A percentile compares a stretch with the other conserved stretches of the same genome.
Conservation (phyloP, 2,888 invertebrate species). For the Microplitis manilae region DNA sequence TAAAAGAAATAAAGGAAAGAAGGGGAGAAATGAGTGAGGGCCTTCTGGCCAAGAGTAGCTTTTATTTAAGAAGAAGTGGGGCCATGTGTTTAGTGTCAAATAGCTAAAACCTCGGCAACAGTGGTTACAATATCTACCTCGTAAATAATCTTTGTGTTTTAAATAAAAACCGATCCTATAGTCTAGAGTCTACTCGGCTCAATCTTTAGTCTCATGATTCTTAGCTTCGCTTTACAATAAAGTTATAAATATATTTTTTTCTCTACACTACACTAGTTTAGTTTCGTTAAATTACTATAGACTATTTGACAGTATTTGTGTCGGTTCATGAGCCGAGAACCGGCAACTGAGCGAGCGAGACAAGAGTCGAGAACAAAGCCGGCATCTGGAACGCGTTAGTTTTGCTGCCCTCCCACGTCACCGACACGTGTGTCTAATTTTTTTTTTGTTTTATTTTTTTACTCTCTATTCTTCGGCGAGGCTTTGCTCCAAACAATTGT, state of each 20-base stretch:
- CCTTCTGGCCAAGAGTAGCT: slow-evolving; percentile 64
- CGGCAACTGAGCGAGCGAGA: slow-evolving; percentile 57
- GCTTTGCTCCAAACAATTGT: not conserved
- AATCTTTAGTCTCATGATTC: not conserved
- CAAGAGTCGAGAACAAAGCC: slow-evolving; percentile 63
- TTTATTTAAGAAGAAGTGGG: slow-evolving; percentile 67
- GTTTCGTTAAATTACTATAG: not conserved
- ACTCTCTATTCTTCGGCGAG: not conserved
- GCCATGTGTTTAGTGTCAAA: slow-evolving; percentile 71
- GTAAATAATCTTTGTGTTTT: not conserved
- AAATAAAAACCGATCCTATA: not conserved
- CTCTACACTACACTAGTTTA: not conserved
- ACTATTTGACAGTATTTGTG: not conserved
- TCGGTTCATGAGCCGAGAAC: slow-evolving; percentile 55
- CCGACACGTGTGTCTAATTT: slow-evolving; percentile 5
- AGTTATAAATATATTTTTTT: not conserved
- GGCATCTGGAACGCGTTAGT: slow-evolving; percentile 70
- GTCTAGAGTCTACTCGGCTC: not conserved
- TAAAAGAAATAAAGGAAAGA: not conserved
- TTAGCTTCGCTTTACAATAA: not conserved
- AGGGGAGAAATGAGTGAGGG: slow-evolving; percentile 46
- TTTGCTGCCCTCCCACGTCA: slow-evolving; percentile 43
- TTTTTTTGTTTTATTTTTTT: not conserved
- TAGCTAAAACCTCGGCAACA: not conserved
- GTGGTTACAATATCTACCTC: slow-evolving; percentile 1